Evolutionary conservation across 2,113 vertebrate species (phyloP).

Genomic region (Sigmodon hispidus): DNA sequence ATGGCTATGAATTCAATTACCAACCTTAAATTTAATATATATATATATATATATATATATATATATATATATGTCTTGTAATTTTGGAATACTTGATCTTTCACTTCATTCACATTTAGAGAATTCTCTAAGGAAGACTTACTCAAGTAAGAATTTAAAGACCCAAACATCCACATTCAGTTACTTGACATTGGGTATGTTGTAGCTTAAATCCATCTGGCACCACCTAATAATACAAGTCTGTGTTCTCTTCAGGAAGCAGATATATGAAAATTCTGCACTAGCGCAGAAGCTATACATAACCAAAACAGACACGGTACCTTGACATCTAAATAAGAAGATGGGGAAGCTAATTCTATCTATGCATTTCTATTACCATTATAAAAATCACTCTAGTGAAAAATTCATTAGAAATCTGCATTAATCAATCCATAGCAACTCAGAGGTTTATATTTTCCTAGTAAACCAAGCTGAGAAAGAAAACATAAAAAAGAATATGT

Average conservation of each 20-base stretch:
- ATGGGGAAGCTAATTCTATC: not conserved
- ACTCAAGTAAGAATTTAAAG: slow-evolving; percentile 7
- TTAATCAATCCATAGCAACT: not conserved
- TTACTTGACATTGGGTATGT: not conserved
- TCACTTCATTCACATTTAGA: not conserved
- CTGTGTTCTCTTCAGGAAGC: not conserved
- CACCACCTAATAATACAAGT: not conserved
- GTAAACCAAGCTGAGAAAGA: not conserved
- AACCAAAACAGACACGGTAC: not conserved
- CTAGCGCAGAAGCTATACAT: not conserved
- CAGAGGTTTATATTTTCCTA: slow-evolving; percentile 5
- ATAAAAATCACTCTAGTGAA: not conserved
- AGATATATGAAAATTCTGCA: not conserved
- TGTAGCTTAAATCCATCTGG: not conserved
- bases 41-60: too few species aligned
- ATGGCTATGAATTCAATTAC: not conserved
- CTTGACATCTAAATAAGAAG: not conserved
- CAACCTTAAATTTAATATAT: not conserved
- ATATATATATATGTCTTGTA: too few species aligned
- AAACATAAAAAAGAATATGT: not conserved
- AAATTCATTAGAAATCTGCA: not conserved
- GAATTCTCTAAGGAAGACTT: not conserved
- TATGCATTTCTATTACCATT: not conserved
- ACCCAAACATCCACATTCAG: not conserved
- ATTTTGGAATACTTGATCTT: not conserved